Evolutionary conservation across 2,113 vertebrate species (phyloP), one percentile per base, ranked within the genome.

Genomic region (Sinocyclocheilus anshuiensis): DNA sequence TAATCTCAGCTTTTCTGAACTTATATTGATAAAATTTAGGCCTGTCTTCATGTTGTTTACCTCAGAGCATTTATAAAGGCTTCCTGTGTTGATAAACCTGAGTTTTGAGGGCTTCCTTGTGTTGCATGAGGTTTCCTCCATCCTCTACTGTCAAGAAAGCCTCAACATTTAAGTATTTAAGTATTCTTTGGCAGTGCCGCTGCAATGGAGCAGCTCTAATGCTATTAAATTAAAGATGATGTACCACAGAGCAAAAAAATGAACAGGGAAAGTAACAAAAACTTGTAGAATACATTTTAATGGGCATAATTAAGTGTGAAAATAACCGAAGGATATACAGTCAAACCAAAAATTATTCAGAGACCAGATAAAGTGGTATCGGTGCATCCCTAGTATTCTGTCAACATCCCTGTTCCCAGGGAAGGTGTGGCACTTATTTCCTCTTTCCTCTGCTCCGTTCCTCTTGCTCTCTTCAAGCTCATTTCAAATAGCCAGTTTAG

Each of bases 381-480:
- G n/a, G n/a, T n/a, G n/a, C n/a, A n/a, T n/a, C n/a, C n/a, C n/a
- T n/a, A n/a, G n/a, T n/a, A 29, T 81, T 86, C 90, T 76, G 88
- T 92, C 92, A 91, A 92, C 93, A 93, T 90, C 83, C 89, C 87
- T 67, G 85, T 93, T 93, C 90, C 91, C 86, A 90, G 65, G 89
- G 48, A 91, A 92, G 93, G 92, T 84, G 92, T 91, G 91, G 92
- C 22, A 45, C 26, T 72, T 77, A 86, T 77, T 86, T 88, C 79
- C 76, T 80, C 89, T 87, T 33, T 69, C 67, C 50, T 83, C 61
- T 36, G 90, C 24, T 75, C 53, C 4, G 50, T 81, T 78, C 13
- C 48, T 61, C 61, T 61, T 84, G 39, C 8, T 50, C 42, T 45
- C 42, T 45, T 33, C 29, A 33, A 33, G 29, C 33, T 9, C 18